These are phyloP conservation scores for Odiellus spinosus DNA, from an alignment of 2,888 invertebrate genomes.

Conservation along the genomic window DNA sequence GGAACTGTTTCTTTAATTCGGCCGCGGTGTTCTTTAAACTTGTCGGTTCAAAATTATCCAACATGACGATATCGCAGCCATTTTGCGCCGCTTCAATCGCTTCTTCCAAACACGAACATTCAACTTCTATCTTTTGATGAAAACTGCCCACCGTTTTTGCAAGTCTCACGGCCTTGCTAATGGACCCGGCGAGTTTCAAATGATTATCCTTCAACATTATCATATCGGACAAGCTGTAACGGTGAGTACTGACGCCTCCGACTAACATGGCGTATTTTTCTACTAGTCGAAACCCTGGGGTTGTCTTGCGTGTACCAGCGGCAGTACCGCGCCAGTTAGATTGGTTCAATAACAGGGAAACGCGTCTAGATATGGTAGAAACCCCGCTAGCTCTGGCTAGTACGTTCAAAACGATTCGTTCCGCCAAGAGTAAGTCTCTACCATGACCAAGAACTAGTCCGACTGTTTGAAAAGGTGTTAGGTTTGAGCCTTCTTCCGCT, in stretches of 20 bases:
- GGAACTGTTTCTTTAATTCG: constrained; percentile 25
- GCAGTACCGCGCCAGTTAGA: constrained; percentile 29
- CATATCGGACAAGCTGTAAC: constrained; percentile 33
- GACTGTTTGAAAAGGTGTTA: constrained; percentile 19
- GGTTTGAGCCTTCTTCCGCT: constrained; percentile 25
- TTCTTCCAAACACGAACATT: constrained; percentile 30
- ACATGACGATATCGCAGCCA: constrained; percentile 33
- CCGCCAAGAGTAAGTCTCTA: constrained; percentile 29
- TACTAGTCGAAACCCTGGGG: constrained; percentile 34
- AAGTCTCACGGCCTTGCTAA: constrained; percentile 29
- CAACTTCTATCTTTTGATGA: constrained; percentile 32
- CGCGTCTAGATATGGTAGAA: constrained; percentile 25
- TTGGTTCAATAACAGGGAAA: constrained; percentile 7
- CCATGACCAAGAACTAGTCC: constrained; percentile 29
- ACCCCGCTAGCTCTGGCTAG: constrained; percentile 32
- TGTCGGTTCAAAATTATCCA: constrained; percentile 32
- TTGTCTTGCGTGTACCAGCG: constrained; percentile 34
- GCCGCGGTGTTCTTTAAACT: constrained; percentile 24
- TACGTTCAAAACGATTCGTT: constrained; percentile 31
- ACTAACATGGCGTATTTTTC: constrained; percentile 34
- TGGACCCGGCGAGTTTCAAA: constrained; percentile 30
- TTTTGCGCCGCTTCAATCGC: constrained; percentile 30
- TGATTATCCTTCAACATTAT: constrained; percentile 36
- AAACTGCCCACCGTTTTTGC: constrained; percentile 26
- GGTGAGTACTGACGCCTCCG: constrained; percentile 31